Base-by-base conservation (phyloP, 1,140 invertebrate genomes). In the Ganaspis sp. region DNA sequence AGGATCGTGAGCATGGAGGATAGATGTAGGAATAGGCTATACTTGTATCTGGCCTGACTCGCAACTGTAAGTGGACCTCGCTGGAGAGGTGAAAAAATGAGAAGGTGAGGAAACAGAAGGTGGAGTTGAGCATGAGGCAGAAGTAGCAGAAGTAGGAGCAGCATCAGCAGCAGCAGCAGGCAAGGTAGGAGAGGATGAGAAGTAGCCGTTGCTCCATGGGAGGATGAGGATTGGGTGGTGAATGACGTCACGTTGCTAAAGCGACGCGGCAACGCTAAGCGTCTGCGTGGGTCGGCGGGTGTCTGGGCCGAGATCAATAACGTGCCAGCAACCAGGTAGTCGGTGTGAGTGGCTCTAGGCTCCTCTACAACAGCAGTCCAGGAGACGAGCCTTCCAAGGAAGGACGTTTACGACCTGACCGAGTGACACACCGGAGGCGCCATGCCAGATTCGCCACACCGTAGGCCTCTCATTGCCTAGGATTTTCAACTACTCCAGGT, bases 171-270 rank as follows among this genome's bases (percentile, higher is more conserved):
- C n/a, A 34, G 45, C 54, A 73, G 75, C 70, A 72, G 64, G 73
- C n/a, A 71, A 64, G 49, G 74, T 74, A 45, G 70, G 76, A 72
- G 81, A 82, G 72, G 81, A 77, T 73, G 79, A 80, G 81, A 72
- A 78, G 79, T 71, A 74, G 78, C 75, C 64, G 78, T 26, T 64
- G 54, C 58, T 64, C 58, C 76, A 79, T 72, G 72, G 75, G 77
- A 76, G 80, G 76, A 78, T 79, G 81, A 77, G 79, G 77, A 75
- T 70, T 81, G 82, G 85, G 82, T 72, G 84, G 84, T 77, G 83
- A 86, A 88, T 90, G 89, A 90, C 89, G 89, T 90, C 89, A 90
- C 87, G 90, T 90, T 90, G 87, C 90, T 90, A 90, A 89, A 91
- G 89, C 90, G 89, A 91, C 89, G 88, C 87, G 86, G 86, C 88